These are phyloP conservation scores for Tinea trinotella DNA, from an alignment of 2,888 invertebrate species.

Conservation along the genomic window DNA sequence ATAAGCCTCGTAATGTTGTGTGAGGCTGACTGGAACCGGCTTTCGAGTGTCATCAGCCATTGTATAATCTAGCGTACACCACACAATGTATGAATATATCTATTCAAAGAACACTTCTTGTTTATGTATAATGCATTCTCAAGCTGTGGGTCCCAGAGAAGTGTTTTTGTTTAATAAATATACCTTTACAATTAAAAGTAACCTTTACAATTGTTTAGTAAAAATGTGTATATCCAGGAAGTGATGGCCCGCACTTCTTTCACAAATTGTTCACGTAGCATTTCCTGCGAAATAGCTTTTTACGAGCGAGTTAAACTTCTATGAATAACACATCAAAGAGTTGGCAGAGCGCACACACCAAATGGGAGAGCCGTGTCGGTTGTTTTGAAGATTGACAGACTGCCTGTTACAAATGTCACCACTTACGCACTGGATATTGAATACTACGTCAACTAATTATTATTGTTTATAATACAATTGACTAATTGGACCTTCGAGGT, in stretches of 20 bases:
- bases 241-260: too few relatives aligned
- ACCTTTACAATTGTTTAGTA: too few relatives aligned
- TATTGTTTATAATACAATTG: background rate
- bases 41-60: constrained; percentile 8
- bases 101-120: background rate
- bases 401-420: constrained; percentile 6
- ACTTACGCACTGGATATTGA: background rate
- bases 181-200: too few relatives aligned
- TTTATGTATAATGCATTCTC: too few relatives aligned
- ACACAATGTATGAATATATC: background rate
- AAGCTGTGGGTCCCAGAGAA: too few relatives aligned
- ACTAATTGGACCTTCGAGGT: background rate
- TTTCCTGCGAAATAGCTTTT: constrained; percentile 12
- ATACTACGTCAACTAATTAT: background rate
- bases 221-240: too few relatives aligned
- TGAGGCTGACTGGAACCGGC: constrained; percentile 8
- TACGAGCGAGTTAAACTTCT: constrained; percentile 7
- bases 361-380: constrained; percentile 15
- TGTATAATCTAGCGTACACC: background rate
- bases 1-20: constrained; percentile 30
- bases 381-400: constrained; percentile 9
- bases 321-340: constrained; percentile 18
- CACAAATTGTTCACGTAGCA: background rate
- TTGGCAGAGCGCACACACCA: constrained; percentile 8
- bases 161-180: too few relatives aligned